phyloP scores from a whole-genome alignment of 92 coral and sea anemone species.

The Scolanthus callimorphus region DNA sequence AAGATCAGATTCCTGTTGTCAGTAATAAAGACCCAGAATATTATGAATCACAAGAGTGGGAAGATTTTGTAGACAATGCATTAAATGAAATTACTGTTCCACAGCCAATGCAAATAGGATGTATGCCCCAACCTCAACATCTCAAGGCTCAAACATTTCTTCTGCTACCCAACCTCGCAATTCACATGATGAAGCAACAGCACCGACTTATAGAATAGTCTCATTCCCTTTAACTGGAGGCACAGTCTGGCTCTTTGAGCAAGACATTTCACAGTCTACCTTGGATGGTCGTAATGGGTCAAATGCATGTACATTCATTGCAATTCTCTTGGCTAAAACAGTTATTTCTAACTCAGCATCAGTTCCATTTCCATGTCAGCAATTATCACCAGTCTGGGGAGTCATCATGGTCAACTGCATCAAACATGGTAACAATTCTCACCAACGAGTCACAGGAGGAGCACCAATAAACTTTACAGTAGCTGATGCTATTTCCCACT shows the following conservation, averaged over 20 bases:
- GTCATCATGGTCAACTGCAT: background rate
- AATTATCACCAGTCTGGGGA: background rate
- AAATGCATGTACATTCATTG: slow-evolving; percentile 31
- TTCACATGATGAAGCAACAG: background rate
- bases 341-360: background rate
- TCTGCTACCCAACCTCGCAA: background rate
- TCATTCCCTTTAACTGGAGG: background rate
- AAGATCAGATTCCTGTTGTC: slow-evolving; percentile 6
- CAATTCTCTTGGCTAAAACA: slow-evolving; percentile 5
- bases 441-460: slow-evolving; percentile 5
- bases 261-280: slow-evolving; percentile 7
- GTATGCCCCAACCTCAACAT: background rate
- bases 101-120: slow-evolving; percentile 16
- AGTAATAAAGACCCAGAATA: slow-evolving; percentile 12
- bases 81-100: slow-evolving; percentile 3
- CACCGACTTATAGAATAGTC: background rate
- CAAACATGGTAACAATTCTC: background rate
- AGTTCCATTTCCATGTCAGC: background rate
- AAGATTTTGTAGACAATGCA: background rate
- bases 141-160: background rate
- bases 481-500: background rate
- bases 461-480: slow-evolving; percentile 2
- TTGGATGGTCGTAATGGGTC: slow-evolving; percentile 17
- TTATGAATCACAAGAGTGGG: slow-evolving; percentile 17
- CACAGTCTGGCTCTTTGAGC: background rate